phyloP scores from a whole-genome alignment of 2,113 vertebrate species.

The Sapayoa aenigma region DNA sequence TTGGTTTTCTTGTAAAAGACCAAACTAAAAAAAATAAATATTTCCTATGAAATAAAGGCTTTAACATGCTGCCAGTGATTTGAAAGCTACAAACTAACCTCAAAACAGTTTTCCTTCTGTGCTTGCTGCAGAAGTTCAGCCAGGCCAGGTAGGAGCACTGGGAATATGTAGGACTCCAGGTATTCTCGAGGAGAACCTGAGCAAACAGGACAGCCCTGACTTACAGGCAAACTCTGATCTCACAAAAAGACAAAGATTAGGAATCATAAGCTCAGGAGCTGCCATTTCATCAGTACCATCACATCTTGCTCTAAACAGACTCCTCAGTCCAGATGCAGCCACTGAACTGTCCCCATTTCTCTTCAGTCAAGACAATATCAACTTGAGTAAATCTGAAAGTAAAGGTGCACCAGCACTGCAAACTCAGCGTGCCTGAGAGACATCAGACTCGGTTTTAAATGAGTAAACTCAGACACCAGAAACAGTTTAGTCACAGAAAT shows the following conservation, averaged over 20 bases:
- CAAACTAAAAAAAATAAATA: background rate
- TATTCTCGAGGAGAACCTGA: conserved; percentile 78
- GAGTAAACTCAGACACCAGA: background rate
- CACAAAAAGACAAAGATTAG: background rate
- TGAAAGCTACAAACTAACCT: conserved; percentile 74
- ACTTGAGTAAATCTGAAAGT: background rate
- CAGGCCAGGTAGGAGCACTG: conserved; percentile 84
- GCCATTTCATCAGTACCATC: background rate
- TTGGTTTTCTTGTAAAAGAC: background rate
- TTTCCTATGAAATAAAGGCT: background rate
- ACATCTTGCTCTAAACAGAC: background rate
- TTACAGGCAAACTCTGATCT: background rate
- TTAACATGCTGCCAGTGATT: background rate
- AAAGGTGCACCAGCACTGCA: background rate
- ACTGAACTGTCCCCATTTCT: background rate
- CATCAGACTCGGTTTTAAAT: background rate
- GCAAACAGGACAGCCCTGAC: background rate
- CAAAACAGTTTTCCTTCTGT: conserved; percentile 78
- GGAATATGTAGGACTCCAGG: conserved; percentile 82
- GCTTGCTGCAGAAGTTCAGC: conserved; percentile 81
- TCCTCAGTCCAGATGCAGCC: background rate
- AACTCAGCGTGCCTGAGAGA: background rate
- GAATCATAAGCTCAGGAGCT: background rate
- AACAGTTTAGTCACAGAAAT: background rate
- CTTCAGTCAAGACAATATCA: background rate